These are phyloP conservation scores for Andrena praecox DNA, from an alignment of 2,888 invertebrate genomes.

Conservation along the genomic window DNA sequence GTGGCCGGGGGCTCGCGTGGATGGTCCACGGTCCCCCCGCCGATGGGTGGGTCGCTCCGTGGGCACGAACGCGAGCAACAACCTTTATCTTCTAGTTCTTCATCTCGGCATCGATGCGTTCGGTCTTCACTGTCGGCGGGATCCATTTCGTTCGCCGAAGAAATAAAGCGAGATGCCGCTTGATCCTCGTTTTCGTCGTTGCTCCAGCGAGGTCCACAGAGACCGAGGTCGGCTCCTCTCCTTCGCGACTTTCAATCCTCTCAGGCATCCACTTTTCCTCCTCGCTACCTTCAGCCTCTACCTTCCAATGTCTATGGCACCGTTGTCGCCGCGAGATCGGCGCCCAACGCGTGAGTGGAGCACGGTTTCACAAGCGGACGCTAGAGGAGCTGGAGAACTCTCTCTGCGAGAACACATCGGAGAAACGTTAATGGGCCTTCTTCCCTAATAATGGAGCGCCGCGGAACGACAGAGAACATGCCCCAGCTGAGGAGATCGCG, in stretches of 20 bases:
- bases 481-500: constrained; percentile 23
- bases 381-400: not conserved
- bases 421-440: constrained; percentile 11
- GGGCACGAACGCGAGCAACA: constrained; percentile 10
- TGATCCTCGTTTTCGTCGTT: constrained; percentile 12
- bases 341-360: not conserved
- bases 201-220: constrained; percentile 11
- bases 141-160: not conserved
- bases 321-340: not conserved
- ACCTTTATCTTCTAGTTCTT: not conserved
- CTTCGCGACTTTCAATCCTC: not conserved
- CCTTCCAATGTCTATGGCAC: constrained; percentile 19
- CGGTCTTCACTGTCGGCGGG: constrained; percentile 9
- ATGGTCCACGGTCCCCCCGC: not conserved
- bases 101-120: not conserved
- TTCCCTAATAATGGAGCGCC: not conserved
- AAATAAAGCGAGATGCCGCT: not conserved
- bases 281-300: not conserved
- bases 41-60: not conserved
- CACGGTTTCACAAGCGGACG: not conserved
- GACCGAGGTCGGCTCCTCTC: not conserved
- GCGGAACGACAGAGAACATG: constrained; percentile 7
- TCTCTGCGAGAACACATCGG: not conserved
- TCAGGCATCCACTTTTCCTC: not conserved
- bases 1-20: too few relatives aligned